Base-by-base conservation (phyloP, 2,888 invertebrate species). In the Stegana nigrithorax region DNA sequence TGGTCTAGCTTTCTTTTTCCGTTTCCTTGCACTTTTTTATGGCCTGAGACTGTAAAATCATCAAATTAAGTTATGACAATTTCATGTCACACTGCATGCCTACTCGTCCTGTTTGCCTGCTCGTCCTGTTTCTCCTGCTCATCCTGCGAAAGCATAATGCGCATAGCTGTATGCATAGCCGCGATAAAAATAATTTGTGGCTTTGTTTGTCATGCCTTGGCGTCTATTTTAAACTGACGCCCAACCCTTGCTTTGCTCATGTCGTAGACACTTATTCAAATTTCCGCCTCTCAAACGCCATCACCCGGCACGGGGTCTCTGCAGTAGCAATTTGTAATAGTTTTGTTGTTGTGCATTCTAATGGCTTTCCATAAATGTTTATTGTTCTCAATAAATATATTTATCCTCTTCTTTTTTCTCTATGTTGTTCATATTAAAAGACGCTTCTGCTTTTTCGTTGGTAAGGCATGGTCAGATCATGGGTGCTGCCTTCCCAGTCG, bases 131-230 rank as follows among this genome's bases (percentile, higher is more conserved):
- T n/a, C n/a, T n/a, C n/a, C n/a, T n/a, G 12, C 50, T 10, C 56
- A 21, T 17, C 21, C 59, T 51, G 26, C 50, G 26, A 45, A 51
- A 51, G 51, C 27, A 51, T 73, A 71, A 69, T 66, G 67, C 68
- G 67, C 75, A 75, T 80, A 78, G 65, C 73, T 78, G 65, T 64
- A 53, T 67, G 67, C 21, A 4, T 60, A 68, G 71, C n/a, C n/a
- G 81, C 75, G 79, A 75, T 80, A 74, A 78, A 76, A 80, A 75
- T 80, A 80, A 75, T 75, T 75, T 75, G 75, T 78, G 75, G 75
- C 78, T 71, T 60, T 66, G 62, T 66, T 36, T 42, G 57, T 62
- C n/a, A n/a, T n/a, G n/a, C n/a, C n/a, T 64, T 64, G 14, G 12
- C n/a, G 25, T 1, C 39, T 27, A 64, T 64, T 61, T 67, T 21